These are phyloP conservation scores for Oreortyx pictus DNA, from an alignment of 2,797 vertebrate species.

Conservation along the genomic window DNA sequence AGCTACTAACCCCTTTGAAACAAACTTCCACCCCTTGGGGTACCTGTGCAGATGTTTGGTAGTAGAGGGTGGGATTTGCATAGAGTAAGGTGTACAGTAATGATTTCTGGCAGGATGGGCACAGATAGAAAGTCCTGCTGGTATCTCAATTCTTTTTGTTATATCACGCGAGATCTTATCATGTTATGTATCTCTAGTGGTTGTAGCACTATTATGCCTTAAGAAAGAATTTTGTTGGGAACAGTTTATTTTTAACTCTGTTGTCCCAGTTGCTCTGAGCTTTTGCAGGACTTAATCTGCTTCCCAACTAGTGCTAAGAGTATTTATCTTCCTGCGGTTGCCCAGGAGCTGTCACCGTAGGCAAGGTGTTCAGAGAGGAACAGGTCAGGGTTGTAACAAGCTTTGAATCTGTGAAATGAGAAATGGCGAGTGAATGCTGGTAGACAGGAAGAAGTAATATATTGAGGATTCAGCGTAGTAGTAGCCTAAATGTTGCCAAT, in stretches of 20 bases:
- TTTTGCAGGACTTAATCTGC: not conserved
- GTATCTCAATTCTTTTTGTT: not conserved
- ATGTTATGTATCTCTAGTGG: rapidly evolving
- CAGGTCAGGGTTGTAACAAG: not conserved
- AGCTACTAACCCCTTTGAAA: not conserved
- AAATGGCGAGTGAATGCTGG: not conserved
- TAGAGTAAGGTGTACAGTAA: not conserved
- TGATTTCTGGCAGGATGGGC: not conserved
- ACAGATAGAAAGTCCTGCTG: not conserved
- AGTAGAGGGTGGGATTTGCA: not conserved
- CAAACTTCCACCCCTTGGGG: not conserved
- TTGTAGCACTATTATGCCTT: not conserved
- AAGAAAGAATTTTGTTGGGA: not conserved
- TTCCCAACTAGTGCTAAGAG: not conserved
- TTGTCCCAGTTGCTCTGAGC: not conserved
- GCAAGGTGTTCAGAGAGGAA: not conserved
- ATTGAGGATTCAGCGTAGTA: not conserved
- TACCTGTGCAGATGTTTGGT: not conserved
- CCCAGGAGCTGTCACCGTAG: not conserved
- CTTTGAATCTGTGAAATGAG: not conserved
- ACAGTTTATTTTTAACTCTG: not conserved
- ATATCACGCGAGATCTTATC: not conserved
- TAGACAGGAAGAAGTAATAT: not conserved
- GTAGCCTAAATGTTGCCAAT: not conserved
- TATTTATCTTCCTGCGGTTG: not conserved